A percentile compares a stretch with the other conserved stretches of the same genome.
Conservation (phyloP, 2,888 invertebrate genomes). For the Drosophila limbata region DNA sequence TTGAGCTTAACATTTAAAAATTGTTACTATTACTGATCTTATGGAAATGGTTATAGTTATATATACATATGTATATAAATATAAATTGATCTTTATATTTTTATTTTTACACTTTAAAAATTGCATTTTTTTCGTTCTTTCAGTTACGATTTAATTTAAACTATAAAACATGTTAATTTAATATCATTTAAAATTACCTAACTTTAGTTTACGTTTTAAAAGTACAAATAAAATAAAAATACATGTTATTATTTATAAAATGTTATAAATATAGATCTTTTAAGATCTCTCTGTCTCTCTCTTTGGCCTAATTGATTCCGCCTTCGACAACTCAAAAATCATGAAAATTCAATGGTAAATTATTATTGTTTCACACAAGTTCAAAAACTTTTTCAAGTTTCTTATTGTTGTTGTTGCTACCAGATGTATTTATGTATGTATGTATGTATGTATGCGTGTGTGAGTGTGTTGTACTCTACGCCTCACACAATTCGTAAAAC, state of each 20-base stretch:
- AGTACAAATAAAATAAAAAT: too few relatives aligned
- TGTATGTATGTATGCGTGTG: slow-evolving; percentile 12
- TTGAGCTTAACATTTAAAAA: too few relatives aligned
- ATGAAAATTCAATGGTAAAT: slow-evolving; percentile 43
- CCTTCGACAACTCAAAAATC: slow-evolving; percentile 36
- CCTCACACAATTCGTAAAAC: slow-evolving; percentile 69
- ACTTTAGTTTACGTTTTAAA: too few relatives aligned
- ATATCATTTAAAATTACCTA: too few relatives aligned
- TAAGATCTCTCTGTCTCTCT: neutral
- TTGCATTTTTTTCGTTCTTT: too few relatives aligned
- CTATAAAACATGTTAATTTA: too few relatives aligned
- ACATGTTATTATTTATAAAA: neutral
- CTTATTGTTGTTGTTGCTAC: slow-evolving; percentile 43
- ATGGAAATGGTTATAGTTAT: too few relatives aligned
- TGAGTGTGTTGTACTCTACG: slow-evolving; percentile 28
- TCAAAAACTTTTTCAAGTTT: slow-evolving; percentile 59
- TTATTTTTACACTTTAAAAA: too few relatives aligned
- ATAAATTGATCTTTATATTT: too few relatives aligned
- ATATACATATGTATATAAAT: too few relatives aligned
- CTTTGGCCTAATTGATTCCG: neutral
- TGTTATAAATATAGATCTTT: neutral
- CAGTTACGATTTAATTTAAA: too few relatives aligned
- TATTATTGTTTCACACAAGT: slow-evolving; percentile 53
- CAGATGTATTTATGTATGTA: slow-evolving; percentile 9
- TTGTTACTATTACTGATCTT: too few relatives aligned